Base-by-base conservation (phyloP, 2,888 invertebrate species). In the Tiliacea aurago region DNA sequence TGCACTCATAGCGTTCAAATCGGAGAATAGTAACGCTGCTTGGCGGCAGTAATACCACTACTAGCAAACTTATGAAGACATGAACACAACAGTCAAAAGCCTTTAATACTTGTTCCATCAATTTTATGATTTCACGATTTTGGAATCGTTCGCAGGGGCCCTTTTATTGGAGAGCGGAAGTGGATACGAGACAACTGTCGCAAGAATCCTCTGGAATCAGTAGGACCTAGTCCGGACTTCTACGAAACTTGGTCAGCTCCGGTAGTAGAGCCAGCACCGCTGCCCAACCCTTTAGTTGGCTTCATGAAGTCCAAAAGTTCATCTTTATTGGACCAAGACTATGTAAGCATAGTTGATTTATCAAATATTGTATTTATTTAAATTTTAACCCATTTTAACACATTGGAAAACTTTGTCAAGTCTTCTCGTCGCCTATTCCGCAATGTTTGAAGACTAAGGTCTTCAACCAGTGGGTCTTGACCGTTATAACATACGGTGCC, bases 161-260 rank as follows among this genome's bases (percentile, higher is more conserved):
- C 59, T 49, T 47, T 41, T 33, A 0, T 0, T 33, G 5, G 1
- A 18, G 64, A 70, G 33, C 33, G 0, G 11, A 53, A 49, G 4
- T 76, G 76, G 76, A 43, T 64, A 13, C 0, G 4, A 13, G 47
- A 37, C 0, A 53, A 70, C 47, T 76, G 76, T 49, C 70, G 76
- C 53, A 43, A 0, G 47, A 33, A 33, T 11, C 18, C 33, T 41
- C 0, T 20, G 0, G 59, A 0, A 43, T 5, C 0, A 9, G 0
- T 76, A 41, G 77, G 77, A 23, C 77, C 76, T 47, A 59, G 64
- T 49, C 59, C 33, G 7, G 59, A 70, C 33, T 47, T 5, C 2
- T 76, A 70, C 41, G 64, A 70, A 33, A 11, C 28, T 2, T 76
- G 59, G 70, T 0, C 47, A 13, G 37, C 15, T 1, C 77, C 76